phyloP scores from a whole-genome alignment of 92 coral and sea anemone species.

The Plumapathes pennacea region DNA sequence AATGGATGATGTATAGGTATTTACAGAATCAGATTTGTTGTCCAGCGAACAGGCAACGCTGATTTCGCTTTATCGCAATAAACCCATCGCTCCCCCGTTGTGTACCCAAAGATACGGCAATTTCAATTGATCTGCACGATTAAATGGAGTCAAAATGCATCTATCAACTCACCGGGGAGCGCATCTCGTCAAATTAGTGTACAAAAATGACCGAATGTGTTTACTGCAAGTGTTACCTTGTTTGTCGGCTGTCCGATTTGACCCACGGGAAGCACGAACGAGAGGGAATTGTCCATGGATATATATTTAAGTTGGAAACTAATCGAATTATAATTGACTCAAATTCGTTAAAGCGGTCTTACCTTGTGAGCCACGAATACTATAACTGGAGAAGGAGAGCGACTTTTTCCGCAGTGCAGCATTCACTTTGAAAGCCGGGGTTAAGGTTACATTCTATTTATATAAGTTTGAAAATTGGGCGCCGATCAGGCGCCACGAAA shows the following conservation, averaged over 20 bases:
- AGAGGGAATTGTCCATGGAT: slow-evolving; percentile 1
- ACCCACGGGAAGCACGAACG: slow-evolving; percentile 2
- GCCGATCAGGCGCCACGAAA: slow-evolving; percentile 91
- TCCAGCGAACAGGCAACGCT: slow-evolving; percentile 56
- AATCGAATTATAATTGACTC: slow-evolving; percentile 55
- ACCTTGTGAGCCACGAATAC: slow-evolving; percentile 48
- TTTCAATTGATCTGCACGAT: slow-evolving; percentile 86
- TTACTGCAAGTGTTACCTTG: slow-evolving; percentile 2
- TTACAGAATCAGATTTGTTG: slow-evolving; percentile 82
- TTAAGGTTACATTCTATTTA: slow-evolving; percentile 94
- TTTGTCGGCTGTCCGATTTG: slow-evolving; percentile 1
- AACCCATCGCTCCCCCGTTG: slow-evolving; percentile 92
- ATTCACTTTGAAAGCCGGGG: slow-evolving; percentile 74
- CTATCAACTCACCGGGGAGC: slow-evolving; percentile 70
- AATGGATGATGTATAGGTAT: slow-evolving; percentile 84
- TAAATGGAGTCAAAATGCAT: slow-evolving; percentile 77
- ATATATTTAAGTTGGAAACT: slow-evolving; percentile 14
- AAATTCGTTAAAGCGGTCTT: slow-evolving; percentile 61
- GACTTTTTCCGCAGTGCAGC: slow-evolving; percentile 70
- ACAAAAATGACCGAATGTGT: slow-evolving; percentile 16
- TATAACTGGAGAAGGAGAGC: slow-evolving; percentile 39
- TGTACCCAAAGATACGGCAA: slow-evolving; percentile 78
- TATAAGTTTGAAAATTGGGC: slow-evolving; percentile 84
- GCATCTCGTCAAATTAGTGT: slow-evolving; percentile 48
- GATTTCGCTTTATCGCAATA: slow-evolving; percentile 76